Percentiles rank a stretch among this genome's conserved stretches.
These are phyloP conservation scores for Cantharis nigra DNA, from an alignment of 2,888 invertebrate genomes.

Conservation along the genomic window DNA sequence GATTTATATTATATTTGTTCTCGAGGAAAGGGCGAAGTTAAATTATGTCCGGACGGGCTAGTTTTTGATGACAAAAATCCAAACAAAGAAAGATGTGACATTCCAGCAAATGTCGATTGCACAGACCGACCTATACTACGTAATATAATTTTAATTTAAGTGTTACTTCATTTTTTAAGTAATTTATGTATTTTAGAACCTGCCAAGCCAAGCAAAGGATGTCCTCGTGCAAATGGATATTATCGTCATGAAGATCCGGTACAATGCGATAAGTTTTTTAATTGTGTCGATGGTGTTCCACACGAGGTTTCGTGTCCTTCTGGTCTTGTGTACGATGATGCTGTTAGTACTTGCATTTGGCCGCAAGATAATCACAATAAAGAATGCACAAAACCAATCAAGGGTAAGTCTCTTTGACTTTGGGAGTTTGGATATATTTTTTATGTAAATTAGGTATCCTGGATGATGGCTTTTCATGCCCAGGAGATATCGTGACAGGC, in stretches of 20 bases:
- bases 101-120: slow-evolving; percentile 78
- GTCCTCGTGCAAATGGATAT: slow-evolving; percentile 79
- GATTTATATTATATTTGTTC: slow-evolving; percentile 79
- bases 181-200: slow-evolving; percentile 64
- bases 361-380: slow-evolving; percentile 63
- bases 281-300: slow-evolving; percentile 74
- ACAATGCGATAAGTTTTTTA: slow-evolving; percentile 78
- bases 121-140: slow-evolving; percentile 74
- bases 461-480: slow-evolving; percentile 79
- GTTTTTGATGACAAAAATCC: slow-evolving; percentile 76
- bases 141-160: slow-evolving; percentile 56
- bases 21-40: slow-evolving; percentile 67
- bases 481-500: slow-evolving; percentile 68
- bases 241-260: slow-evolving; percentile 75
- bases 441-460: slow-evolving; percentile 61
- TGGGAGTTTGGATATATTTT: neutral
- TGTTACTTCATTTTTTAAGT: neutral
- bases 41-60: slow-evolving; percentile 77
- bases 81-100: slow-evolving; percentile 74
- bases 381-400: slow-evolving; percentile 59
- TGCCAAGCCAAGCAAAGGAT: slow-evolving; percentile 71
- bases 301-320: slow-evolving; percentile 73
- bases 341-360: slow-evolving; percentile 76
- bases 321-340: slow-evolving; percentile 76
- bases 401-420: slow-evolving; percentile 48